Evolutionary conservation across 2,888 invertebrate genomes (phyloP), one percentile per base, ranked within the genome.

Genomic region (Lasioglossum calceatum): DNA sequence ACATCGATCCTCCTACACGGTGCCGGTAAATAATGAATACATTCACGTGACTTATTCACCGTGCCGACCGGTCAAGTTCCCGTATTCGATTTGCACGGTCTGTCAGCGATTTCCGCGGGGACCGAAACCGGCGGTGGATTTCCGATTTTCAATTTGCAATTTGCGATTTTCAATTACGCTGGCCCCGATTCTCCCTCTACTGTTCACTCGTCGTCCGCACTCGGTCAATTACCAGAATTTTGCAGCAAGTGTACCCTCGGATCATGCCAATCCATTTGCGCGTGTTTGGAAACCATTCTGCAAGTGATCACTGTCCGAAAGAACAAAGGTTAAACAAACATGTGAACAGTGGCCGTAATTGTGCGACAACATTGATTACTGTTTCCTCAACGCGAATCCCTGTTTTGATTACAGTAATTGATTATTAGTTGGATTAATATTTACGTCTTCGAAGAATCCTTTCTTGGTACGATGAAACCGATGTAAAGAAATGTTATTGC

Each of bases 11-110:
- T 83, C 74, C 82, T 64, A 82, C 82, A 78, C 79, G 82, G 54
- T 14, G 36, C 71, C 61, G 54, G 58, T 91, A 87, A 90, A 90
- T 90, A 89, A 90, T 90, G 83, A 79, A 90, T 76, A 84, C 61
- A 82, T 79, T 81, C 79, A 80, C 47, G 82, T 79, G 85, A 90
- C 82, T 78, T 77, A 80, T 79, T 75, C 83, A 81, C 74, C 54
- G 79, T 64, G 72, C 61, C 61, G 86, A 87, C 75, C 73, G 79
- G 79, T 74, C 50, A 75, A 71, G 47, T 67, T 72, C 67, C 36
- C 64, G 58, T 39, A 75, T 74, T 74, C 77, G 71, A 74, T 90
- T 85, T 89, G 47, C 79, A 82, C 79, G 27, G 71, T 27, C 74
- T 77, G 54, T 54, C 54, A 54, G 23, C 54, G 23, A 23, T 54